Base-by-base conservation (phyloP, 2,888 invertebrate species). In the Cryptocephalus primarius region DNA sequence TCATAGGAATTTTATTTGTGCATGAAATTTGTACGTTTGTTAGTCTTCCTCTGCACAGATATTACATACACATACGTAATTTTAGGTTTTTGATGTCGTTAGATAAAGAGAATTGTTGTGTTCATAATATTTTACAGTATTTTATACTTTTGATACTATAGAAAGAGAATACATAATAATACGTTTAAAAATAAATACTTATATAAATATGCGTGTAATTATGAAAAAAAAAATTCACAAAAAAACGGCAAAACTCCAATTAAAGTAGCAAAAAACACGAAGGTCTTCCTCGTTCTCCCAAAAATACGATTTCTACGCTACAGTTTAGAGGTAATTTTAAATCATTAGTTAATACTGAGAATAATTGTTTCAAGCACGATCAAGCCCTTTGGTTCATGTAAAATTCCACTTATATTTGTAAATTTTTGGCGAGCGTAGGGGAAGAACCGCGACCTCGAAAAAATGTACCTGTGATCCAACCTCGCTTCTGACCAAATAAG, bases 71-170 rank as follows among this genome's bases (percentile, higher is more conserved):
- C 39, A 40, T 9, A 33, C 43, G 42, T 45, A 42, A 39, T 42
- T 40, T 39, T 49, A 46, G 48, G 47, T 47, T 43, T 38, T 47
- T 34, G 36, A 43, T 54, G 64, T 64, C 63, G 65, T 66, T 62
- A 66, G 65, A 67, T 65, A 61, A 61, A 64, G 70, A 68, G 69
- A 70, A 70, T 70, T 70, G 70, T 70, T 70, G 68, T 69, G 68
- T 70, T 69, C 67, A 68, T 63, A 64, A 64, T 62, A 61, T 68
- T 69, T 68, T 69, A 67, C 70, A 70, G 69, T 71, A 70, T 70
- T 70, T 70, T 70, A 64, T 71, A 70, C 68, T 65, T 68, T 66
- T 64, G 63, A 67, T 65, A 64, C 56, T 62, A 62, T 57, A 62
- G 57, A 61, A 56, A 61, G 55, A 59, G 55, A 55, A 60, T 56